Conservation (phyloP, 2,888 invertebrate genomes). For the Lasioglossum malachurum region DNA sequence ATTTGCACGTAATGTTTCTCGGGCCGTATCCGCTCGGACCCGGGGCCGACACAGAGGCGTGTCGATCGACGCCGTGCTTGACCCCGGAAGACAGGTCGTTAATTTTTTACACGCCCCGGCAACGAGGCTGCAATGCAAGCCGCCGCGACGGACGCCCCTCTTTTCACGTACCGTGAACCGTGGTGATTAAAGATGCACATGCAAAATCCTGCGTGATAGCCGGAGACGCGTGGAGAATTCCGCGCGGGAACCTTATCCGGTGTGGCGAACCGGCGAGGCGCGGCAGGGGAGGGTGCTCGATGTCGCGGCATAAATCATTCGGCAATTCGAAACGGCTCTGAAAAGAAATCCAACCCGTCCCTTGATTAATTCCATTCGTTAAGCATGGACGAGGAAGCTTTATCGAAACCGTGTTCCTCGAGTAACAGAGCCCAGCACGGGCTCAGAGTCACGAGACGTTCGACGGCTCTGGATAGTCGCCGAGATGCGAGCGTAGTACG, state of each 20-base stretch:
- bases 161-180: constrained; percentile 66
- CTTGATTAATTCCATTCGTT: constrained; percentile 52
- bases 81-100: constrained; percentile 72
- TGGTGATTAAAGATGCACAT: constrained; percentile 69
- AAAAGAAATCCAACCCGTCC: constrained; percentile 49
- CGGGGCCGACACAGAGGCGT: constrained; percentile 32
- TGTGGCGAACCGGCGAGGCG: constrained; percentile 2
- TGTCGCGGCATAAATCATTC: constrained; percentile 52
- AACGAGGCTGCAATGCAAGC: constrained; percentile 61
- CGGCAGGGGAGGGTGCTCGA: constrained; percentile 23
- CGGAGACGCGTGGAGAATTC: constrained; percentile 54
- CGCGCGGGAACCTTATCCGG: constrained; percentile 44
- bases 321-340: constrained; percentile 51
- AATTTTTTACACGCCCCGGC: constrained; percentile 69
- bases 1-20: constrained; percentile 40
- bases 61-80: constrained; percentile 63
- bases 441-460: background rate
- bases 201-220: constrained; percentile 57
- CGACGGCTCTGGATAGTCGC: background rate
- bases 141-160: constrained; percentile 35
- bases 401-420: constrained; percentile 17
- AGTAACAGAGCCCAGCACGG: constrained; percentile 4
- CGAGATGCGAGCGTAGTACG: background rate
- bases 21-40: constrained; percentile 42
- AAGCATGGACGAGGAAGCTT: constrained; percentile 36